Conservation (phyloP, 2,797 vertebrate genomes). For the Craterocephalus amniculus region DNA sequence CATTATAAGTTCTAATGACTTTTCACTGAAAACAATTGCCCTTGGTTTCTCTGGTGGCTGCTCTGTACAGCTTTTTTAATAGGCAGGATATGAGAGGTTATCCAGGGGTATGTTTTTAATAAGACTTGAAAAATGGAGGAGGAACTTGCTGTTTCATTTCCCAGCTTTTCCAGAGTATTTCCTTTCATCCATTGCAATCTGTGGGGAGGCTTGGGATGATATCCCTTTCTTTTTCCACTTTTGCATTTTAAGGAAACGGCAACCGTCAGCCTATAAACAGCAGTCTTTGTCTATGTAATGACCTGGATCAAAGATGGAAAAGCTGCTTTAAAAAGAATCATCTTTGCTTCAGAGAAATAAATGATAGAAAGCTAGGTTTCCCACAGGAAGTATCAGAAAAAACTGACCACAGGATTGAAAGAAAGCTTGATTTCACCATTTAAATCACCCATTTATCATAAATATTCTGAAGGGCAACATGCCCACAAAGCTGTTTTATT, state of each 20-base stretch:
- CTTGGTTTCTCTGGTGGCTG: constrained; percentile 58
- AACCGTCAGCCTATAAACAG: constrained; percentile 15
- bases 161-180: constrained; percentile 29
- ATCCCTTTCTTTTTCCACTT: constrained; percentile 27
- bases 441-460: constrained; percentile 27
- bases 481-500: constrained; percentile 30
- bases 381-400: constrained; percentile 21
- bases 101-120: constrained; percentile 75
- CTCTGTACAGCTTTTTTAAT: constrained; percentile 60
- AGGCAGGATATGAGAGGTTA: constrained; percentile 73
- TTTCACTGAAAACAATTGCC: constrained; percentile 73
- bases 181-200: constrained; percentile 30
- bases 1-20: constrained; percentile 68
- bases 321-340: constrained; percentile 26
- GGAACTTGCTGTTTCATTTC: constrained; percentile 35
- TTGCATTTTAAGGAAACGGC: not conserved
- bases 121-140: constrained; percentile 61
- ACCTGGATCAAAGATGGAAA: constrained; percentile 8
- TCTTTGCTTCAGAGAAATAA: constrained; percentile 17
- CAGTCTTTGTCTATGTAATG: constrained; percentile 19
- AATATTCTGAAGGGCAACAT: constrained; percentile 20
- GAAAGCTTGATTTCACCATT: constrained; percentile 31
- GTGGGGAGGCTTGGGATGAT: constrained; percentile 5
- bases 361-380: constrained; percentile 8
- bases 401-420: constrained; percentile 18